Conservation (phyloP, 2,113 vertebrate genomes). For the Saccopteryx bilineata region DNA sequence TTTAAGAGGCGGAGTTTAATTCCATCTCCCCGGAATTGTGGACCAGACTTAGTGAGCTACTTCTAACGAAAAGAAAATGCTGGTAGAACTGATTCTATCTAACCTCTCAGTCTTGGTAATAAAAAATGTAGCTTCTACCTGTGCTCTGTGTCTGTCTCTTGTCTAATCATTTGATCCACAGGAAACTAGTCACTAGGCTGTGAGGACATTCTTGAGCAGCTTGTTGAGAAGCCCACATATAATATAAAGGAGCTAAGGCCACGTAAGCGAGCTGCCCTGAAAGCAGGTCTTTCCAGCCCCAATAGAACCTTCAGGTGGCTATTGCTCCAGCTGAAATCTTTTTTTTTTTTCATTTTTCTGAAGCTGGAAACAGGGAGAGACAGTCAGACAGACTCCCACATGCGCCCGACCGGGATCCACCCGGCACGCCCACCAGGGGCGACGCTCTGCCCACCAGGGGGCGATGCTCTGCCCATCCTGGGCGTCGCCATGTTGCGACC, state of each 20-base stretch:
- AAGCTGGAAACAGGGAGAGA: no score
- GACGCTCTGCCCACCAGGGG: no score
- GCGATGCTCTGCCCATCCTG: no score
- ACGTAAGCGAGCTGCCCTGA: not conserved
- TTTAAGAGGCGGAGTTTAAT: not conserved
- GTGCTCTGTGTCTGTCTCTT: not conserved
- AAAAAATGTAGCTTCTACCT: conserved; percentile 22
- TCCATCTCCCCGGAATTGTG: not conserved
- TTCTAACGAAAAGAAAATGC: not conserved
- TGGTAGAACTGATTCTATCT: not conserved
- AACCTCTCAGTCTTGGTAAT: not conserved
- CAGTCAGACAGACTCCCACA: no score
- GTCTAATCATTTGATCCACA: not conserved
- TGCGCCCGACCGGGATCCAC: no score
- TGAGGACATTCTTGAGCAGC: conserved; percentile 14
- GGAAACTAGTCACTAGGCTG: not conserved
- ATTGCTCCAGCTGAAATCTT: not conserved
- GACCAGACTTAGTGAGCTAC: conserved; percentile 23
- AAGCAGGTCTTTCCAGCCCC: not conserved
- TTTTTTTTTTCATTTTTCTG: no score
- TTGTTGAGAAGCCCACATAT: not conserved
- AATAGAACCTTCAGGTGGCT: not conserved
- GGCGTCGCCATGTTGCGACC: no score
- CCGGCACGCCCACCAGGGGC: no score
- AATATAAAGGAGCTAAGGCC: not conserved